Evolutionary conservation across 2,113 vertebrate species (phyloP).

Genomic region (Syrmaticus mikado): DNA sequence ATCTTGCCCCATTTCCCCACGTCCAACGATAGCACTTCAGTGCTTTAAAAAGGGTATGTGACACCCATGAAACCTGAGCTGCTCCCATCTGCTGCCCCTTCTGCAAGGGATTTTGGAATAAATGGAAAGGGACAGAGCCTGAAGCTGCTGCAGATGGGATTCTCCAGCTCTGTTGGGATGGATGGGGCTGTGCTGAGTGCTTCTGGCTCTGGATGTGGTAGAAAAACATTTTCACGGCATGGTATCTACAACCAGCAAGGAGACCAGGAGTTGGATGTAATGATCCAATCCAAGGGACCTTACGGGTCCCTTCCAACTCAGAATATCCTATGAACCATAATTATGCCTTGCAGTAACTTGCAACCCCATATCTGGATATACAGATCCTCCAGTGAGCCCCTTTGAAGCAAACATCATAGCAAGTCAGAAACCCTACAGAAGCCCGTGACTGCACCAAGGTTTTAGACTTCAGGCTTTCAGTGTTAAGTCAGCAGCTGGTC

Average conservation of each 20-base stretch:
- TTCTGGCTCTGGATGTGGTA: not conserved
- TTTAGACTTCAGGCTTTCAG: not conserved
- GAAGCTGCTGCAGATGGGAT: not conserved
- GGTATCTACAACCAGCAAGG: not conserved
- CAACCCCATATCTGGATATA: fast-evolving
- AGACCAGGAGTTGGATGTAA: too few relatives aligned
- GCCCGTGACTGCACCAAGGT: not conserved
- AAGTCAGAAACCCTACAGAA: fast-evolving
- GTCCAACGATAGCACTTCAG: not conserved
- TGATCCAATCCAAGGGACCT: too few relatives aligned
- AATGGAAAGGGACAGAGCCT: not conserved
- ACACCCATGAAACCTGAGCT: not conserved
- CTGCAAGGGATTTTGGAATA: not conserved
- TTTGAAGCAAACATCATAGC: fast-evolving
- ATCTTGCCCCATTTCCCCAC: not conserved
- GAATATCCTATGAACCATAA: too few relatives aligned
- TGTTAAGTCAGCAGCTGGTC: not conserved
- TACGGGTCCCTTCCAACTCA: too few relatives aligned
- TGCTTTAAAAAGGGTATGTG: not conserved
- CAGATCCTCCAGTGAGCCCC: fast-evolving
- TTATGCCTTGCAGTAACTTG: not conserved
- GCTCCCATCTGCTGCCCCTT: slow-evolving; percentile 47
- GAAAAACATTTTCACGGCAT: not conserved
- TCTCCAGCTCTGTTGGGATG: not conserved
- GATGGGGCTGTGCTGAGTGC: fast-evolving